These are phyloP conservation scores for Dissostichus mawsoni DNA, from an alignment of 2,113 vertebrate genomes.

Conservation along the genomic window DNA sequence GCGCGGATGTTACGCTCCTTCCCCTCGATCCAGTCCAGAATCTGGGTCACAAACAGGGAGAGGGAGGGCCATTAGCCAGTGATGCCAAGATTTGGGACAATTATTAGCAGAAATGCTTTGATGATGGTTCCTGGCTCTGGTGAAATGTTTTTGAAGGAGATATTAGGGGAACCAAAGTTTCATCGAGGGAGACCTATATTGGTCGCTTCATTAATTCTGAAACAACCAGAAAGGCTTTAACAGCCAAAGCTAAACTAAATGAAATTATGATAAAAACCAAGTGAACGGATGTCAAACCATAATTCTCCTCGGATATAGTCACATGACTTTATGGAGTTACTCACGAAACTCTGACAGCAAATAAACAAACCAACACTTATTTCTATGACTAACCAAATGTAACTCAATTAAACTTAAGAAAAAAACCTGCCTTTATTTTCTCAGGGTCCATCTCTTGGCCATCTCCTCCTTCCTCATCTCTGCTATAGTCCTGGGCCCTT, in stretches of 20 bases:
- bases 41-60: conserved; percentile 78
- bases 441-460: conserved; percentile 99
- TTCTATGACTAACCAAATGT: not conserved
- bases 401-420: not conserved
- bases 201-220: conserved; percentile 17
- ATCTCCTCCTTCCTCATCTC: conserved; percentile 99
- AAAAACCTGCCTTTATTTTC: conserved; percentile 91
- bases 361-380: not conserved
- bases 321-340: not conserved
- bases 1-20: conserved; percentile 98
- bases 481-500: conserved; percentile 96
- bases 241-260: conserved; percentile 19
- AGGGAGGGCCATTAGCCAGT: conserved; percentile 14
- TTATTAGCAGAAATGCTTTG: conserved; percentile 34
- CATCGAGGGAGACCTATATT: conserved; percentile 40
- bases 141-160: conserved; percentile 25
- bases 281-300: not conserved
- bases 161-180: conserved; percentile 44
- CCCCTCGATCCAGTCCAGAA: conserved; percentile 99
- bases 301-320: conserved; percentile 10
- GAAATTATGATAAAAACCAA: conserved; percentile 1
- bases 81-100: conserved; percentile 30
- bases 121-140: conserved; percentile 30
- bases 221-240: conserved; percentile 24
- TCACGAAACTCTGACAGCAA: not conserved